Percentiles rank a stretch among this genome's conserved stretches.
phyloP scores from a whole-genome alignment of 2,888 invertebrate species.

The Epistrophe grossulariae region DNA sequence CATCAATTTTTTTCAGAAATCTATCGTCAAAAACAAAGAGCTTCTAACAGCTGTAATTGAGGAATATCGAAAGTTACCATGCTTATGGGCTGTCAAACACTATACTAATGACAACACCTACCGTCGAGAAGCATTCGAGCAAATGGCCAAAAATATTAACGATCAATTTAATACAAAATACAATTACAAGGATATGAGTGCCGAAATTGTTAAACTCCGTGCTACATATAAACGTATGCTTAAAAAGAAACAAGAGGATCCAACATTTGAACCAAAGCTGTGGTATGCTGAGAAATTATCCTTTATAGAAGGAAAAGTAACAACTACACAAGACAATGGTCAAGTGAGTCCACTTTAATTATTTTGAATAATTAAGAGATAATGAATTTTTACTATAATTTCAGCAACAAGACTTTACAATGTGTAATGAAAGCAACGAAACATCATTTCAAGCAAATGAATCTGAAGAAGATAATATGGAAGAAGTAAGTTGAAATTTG shows the following conservation, averaged over 20 bases:
- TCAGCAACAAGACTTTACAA: not conserved
- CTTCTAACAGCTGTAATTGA: conserved; percentile 56
- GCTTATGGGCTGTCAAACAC: conserved; percentile 54
- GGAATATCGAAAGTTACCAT: conserved; percentile 50
- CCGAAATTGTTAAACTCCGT: conserved; percentile 44
- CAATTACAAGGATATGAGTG: conserved; percentile 27
- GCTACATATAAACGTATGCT: conserved; percentile 50
- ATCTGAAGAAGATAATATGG: conserved; percentile 27
- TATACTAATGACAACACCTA: conserved; percentile 42
- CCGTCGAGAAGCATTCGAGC: conserved; percentile 33
- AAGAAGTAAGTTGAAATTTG: conserved; percentile 20
- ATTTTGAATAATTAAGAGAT: not conserved
- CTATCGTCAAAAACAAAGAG: conserved; percentile 42
- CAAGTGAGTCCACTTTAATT: conserved; percentile 19
- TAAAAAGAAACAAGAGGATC: conserved; percentile 21
- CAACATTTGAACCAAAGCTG: conserved; percentile 41
- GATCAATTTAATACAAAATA: conserved; percentile 40
- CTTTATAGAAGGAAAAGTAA: conserved; percentile 41
- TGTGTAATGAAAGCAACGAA: conserved; percentile 10
- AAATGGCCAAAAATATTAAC: conserved; percentile 48
- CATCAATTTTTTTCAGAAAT: not conserved
- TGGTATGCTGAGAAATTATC: conserved; percentile 58
- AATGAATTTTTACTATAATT: not conserved
- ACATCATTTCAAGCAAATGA: conserved; percentile 3
- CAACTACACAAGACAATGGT: not conserved